These are phyloP conservation scores for Sapajus apella DNA, from an alignment of 2,113 vertebrate species.

Conservation along the genomic window DNA sequence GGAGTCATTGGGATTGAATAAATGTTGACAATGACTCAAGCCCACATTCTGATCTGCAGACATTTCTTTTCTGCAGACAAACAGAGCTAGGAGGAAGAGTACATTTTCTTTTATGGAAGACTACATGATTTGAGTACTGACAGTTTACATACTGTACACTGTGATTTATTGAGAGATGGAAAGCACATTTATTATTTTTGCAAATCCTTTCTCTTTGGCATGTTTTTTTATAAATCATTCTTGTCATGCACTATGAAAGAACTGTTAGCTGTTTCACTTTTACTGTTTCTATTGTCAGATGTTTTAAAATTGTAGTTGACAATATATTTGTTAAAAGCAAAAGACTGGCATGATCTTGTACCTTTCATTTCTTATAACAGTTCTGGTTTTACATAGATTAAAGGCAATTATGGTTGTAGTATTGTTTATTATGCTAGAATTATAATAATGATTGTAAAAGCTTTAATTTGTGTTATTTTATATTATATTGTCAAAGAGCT, in stretches of 20 bases:
- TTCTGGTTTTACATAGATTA: neutral
- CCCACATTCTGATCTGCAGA: neutral
- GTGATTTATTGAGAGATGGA: conserved; percentile 32
- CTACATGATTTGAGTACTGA: neutral
- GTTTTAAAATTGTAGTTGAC: conserved; percentile 21
- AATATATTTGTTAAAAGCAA: neutral
- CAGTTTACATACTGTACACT: neutral
- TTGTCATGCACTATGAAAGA: neutral
- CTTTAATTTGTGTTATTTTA: neutral
- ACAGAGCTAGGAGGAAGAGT: neutral
- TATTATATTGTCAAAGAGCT: neutral
- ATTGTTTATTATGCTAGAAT: neutral
- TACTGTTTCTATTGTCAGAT: conserved; percentile 6
- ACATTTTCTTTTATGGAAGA: neutral
- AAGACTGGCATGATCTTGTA: neutral
- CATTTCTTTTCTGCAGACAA: neutral
- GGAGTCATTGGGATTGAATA: neutral
- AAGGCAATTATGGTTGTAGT: neutral
- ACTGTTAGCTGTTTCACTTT: neutral
- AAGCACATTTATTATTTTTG: conserved; percentile 43
- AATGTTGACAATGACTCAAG: neutral
- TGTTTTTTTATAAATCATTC: conserved; percentile 48
- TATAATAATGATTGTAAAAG: neutral
- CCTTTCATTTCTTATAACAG: conserved; percentile 8
- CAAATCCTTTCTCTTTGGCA: neutral